phyloP scores from a whole-genome alignment of 92 coral and sea anemone genomes.

The Epizoanthus ramosus region DNA sequence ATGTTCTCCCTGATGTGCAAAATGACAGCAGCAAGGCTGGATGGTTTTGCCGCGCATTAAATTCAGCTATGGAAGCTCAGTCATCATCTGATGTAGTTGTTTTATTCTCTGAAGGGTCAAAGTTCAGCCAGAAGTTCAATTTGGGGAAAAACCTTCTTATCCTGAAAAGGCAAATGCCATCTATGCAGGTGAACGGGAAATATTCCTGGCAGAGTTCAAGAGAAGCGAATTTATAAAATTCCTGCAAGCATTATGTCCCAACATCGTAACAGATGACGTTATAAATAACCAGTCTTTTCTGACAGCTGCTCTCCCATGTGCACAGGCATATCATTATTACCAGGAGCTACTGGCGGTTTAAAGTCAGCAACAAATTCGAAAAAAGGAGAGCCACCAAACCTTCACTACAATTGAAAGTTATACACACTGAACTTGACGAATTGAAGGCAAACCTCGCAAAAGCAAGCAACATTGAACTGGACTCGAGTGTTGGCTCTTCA shows the following conservation, averaged over 20 bases:
- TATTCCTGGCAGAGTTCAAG: constrained; percentile 8
- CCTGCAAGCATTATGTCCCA: constrained; percentile 33
- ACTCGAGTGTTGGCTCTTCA: constrained; percentile 14
- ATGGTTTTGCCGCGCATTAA: constrained; percentile 13
- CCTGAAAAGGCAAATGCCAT: constrained; percentile 22
- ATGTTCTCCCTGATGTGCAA: constrained; percentile 9
- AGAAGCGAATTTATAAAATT: constrained; percentile 5
- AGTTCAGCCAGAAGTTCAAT: background rate
- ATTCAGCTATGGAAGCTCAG: constrained; percentile 5
- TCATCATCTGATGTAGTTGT: constrained; percentile 8
- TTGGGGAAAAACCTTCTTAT: background rate
- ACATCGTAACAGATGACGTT: constrained; percentile 18
- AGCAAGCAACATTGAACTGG: constrained; percentile 12
- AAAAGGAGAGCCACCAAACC: constrained; percentile 8
- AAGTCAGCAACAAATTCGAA: background rate
- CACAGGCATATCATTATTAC: background rate
- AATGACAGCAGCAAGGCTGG: constrained; percentile 25
- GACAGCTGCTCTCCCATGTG: constrained; percentile 1
- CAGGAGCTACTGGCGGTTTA: constrained; percentile 2
- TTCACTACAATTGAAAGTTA: background rate
- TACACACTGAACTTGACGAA: background rate
- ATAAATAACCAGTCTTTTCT: background rate
- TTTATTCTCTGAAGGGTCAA: constrained; percentile 23
- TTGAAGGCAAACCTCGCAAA: background rate
- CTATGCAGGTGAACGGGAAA: constrained; percentile 14